Base-by-base conservation (phyloP, 2,888 invertebrate species). In the Timema cristinae region DNA sequence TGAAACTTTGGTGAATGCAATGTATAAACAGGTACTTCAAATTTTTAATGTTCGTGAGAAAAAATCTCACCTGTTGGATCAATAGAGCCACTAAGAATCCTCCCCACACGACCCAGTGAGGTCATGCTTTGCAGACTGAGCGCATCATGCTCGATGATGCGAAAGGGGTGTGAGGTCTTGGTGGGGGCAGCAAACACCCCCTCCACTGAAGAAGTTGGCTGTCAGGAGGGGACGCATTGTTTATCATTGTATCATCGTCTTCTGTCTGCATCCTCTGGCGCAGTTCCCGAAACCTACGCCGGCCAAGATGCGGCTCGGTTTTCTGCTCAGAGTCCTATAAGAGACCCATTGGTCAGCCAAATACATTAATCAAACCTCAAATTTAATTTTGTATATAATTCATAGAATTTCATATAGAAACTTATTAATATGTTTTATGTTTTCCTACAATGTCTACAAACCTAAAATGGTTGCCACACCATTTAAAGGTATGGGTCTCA, bases 121-220 rank as follows among this genome's bases (percentile, higher is more conserved):
- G 93, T 93, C 87, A 95, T 91, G 80, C 94, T 94, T 81, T 94
- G 94, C 78, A 95, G 84, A 80, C 94, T 94, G 81, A 93, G 87
- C 15, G 94, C 90, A 82, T 95, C 95, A 79, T 93, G 93, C 77
- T 95, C 93, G 78, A 95, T 93, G 75, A 94, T 91, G 82, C 89
- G 87, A 81, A 94, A 94, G 32, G 94, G 94, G 82, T 93, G 93
- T 73, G 85, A 84, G 67, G 88, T 86, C 78, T 88, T 87, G 69
- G 86, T 86, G 74, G 88, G 85, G 52, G 85, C 84, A 9, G 90
- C 87, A 81, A 88, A 91, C 13, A 91, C 88, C 73, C 91, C 91
- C 78, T 95, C 95, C 71, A 91, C 88, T 9, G 93, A 91, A 76
- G 89, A 89, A 11, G 88, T 89, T 94, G 91, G 81, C 91, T 91